These are phyloP conservation scores for Crotalus helleri DNA, from an alignment of 2,113 vertebrate genomes.

Conservation along the genomic window DNA sequence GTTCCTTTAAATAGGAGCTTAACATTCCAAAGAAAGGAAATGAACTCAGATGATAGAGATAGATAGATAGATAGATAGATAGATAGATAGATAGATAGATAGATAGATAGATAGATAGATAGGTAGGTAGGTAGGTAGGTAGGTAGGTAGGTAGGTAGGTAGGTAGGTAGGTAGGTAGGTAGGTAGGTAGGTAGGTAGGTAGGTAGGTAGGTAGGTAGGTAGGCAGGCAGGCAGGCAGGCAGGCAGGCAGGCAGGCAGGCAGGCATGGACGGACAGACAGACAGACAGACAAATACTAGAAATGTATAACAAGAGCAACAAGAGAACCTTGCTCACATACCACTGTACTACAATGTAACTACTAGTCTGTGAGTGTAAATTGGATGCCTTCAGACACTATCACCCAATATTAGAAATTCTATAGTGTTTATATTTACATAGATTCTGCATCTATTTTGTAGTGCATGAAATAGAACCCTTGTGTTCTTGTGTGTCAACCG, in stretches of 20 bases:
- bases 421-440: constrained; percentile 40
- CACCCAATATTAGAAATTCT: constrained; percentile 34
- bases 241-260: no score
- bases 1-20: neutral
- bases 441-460: constrained; percentile 23
- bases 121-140: no score
- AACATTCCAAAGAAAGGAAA: neutral
- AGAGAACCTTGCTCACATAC: constrained; percentile 34
- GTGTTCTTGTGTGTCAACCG: constrained; percentile 58
- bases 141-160: no score
- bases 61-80: no score
- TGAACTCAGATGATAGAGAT: no score
- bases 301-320: constrained; percentile 39
- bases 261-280: no score
- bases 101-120: no score
- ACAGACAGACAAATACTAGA: neutral
- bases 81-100: no score
- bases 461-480: constrained; percentile 38
- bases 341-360: constrained; percentile 23
- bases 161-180: no score
- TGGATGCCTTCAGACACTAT: constrained; percentile 45
- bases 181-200: no score
- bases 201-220: no score
- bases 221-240: no score
- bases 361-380: constrained; percentile 15